phyloP scores from a whole-genome alignment of 2,888 invertebrate genomes.

The Tipula lateralis region DNA sequence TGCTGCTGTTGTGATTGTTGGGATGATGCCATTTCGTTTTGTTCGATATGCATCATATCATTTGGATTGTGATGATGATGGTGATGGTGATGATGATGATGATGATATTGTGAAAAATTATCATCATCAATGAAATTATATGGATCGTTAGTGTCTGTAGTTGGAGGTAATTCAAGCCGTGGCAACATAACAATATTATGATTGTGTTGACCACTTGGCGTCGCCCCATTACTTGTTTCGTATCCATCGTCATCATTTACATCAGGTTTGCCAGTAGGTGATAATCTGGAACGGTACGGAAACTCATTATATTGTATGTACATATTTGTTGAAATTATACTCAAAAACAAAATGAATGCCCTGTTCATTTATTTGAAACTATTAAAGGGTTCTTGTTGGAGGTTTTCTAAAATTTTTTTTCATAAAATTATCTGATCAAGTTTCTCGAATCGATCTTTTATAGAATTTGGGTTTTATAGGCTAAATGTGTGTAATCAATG shows the following conservation, averaged over 20 bases:
- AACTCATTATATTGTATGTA: not conserved
- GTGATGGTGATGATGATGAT: slow-evolving; percentile 33
- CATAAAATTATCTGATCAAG: too few species aligned
- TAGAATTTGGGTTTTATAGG: too few species aligned
- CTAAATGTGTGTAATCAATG: too few species aligned
- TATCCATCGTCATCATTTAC: slow-evolving; percentile 78
- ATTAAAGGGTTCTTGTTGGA: too few species aligned
- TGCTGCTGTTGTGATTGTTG: not conserved
- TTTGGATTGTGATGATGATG: slow-evolving; percentile 25
- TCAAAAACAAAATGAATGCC: too few species aligned
- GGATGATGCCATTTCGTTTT: not conserved
- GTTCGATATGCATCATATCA: not conserved
- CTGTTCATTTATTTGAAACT: too few species aligned
- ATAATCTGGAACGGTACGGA: slow-evolving; percentile 38
- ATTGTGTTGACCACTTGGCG: slow-evolving; percentile 42
- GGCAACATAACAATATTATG: slow-evolving; percentile 30
- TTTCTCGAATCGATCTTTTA: too few species aligned
- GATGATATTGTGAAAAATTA: slow-evolving; percentile 40
- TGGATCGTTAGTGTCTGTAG: slow-evolving; percentile 58
- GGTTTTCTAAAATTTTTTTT: too few species aligned
- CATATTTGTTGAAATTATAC: too few species aligned
- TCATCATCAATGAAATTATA: slow-evolving; percentile 79
- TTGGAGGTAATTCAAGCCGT: slow-evolving; percentile 32
- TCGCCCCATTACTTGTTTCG: slow-evolving; percentile 70
- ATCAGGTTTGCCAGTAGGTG: slow-evolving; percentile 55